Percentiles rank a stretch among this genome's conserved stretches.
Evolutionary conservation across 2,797 vertebrate genomes (phyloP).

Genomic region (Rhinatrema bivittatum): DNA sequence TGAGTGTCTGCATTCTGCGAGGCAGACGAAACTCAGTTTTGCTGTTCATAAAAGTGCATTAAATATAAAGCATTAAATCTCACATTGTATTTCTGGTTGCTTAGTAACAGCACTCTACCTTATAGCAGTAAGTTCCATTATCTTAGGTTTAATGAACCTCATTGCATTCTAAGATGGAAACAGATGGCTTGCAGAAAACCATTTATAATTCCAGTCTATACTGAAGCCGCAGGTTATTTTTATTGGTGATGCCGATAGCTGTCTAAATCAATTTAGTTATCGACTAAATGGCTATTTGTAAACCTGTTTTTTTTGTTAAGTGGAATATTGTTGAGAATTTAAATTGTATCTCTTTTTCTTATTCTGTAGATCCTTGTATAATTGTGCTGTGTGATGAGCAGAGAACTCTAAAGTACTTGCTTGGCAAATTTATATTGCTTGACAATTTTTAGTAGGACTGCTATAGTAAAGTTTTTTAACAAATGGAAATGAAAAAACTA

Average conservation of each 20-base stretch:
- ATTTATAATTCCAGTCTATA: conserved; percentile 39
- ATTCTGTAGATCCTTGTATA: too few relatives aligned
- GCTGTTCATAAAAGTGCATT: conserved; percentile 51
- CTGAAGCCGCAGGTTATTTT: conserved; percentile 27
- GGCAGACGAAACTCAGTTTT: too few relatives aligned
- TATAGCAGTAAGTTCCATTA: conserved; percentile 61
- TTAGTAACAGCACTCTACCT: conserved; percentile 63
- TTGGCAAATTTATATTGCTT: too few relatives aligned
- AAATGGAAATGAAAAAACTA: too few relatives aligned
- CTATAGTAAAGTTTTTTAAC: too few relatives aligned
- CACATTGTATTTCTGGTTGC: conserved; percentile 64
- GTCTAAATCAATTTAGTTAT: conserved; percentile 19
- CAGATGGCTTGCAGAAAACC: conserved; percentile 32
- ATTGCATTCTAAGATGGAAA: conserved; percentile 54
- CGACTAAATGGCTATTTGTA: background rate
- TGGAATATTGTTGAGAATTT: too few relatives aligned
- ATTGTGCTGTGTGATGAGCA: too few relatives aligned
- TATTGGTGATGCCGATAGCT: conserved; percentile 34
- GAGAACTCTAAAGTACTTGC: too few relatives aligned
- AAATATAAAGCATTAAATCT: conserved; percentile 52
- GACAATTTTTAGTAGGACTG: too few relatives aligned
- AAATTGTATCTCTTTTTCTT: too few relatives aligned
- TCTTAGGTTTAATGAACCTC: conserved; percentile 62
- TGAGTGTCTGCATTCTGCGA: too few relatives aligned
- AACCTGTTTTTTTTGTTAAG: background rate